Evolutionary conservation across 1,140 invertebrate species (phyloP).

Genomic region (Samia ricini): DNA sequence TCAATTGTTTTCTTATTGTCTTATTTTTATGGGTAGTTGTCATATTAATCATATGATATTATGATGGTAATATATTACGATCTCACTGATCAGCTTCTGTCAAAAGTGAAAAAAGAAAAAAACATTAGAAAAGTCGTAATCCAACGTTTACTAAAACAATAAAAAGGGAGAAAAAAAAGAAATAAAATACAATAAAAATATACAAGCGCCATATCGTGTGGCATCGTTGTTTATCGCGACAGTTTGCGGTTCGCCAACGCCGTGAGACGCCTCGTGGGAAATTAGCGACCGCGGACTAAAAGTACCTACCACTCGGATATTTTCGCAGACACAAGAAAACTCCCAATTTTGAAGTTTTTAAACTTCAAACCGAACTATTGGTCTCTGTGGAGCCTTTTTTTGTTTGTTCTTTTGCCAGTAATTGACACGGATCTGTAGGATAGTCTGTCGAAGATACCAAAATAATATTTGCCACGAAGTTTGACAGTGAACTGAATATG

Average conservation of each 20-base stretch:
- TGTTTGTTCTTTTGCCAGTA: no score
- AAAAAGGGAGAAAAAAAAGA: conserved; percentile 7
- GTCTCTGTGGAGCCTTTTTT: no score
- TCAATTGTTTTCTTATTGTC: no score
- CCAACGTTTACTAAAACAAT: not conserved
- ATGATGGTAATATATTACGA: no score
- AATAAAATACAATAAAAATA: conserved; percentile 11
- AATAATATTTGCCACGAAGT: no score
- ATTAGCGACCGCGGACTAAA: conserved; percentile 39
- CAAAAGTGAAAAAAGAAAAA: no score
- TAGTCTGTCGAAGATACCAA: no score
- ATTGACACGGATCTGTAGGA: no score
- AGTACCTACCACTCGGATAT: not conserved
- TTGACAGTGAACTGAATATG: no score
- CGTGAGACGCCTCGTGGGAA: conserved; percentile 43
- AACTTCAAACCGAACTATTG: conserved; percentile 34
- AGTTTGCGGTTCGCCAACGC: conserved; percentile 32
- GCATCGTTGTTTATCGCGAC: conserved; percentile 39
- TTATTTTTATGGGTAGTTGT: no score
- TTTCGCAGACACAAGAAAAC: conserved; percentile 12
- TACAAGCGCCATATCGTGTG: conserved; percentile 13
- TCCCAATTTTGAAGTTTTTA: conserved; percentile 48
- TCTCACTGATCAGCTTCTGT: no score
- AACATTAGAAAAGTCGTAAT: not conserved
- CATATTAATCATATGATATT: no score